phyloP scores from a whole-genome alignment of 2,797 vertebrate genomes.

The Huso huso region DNA sequence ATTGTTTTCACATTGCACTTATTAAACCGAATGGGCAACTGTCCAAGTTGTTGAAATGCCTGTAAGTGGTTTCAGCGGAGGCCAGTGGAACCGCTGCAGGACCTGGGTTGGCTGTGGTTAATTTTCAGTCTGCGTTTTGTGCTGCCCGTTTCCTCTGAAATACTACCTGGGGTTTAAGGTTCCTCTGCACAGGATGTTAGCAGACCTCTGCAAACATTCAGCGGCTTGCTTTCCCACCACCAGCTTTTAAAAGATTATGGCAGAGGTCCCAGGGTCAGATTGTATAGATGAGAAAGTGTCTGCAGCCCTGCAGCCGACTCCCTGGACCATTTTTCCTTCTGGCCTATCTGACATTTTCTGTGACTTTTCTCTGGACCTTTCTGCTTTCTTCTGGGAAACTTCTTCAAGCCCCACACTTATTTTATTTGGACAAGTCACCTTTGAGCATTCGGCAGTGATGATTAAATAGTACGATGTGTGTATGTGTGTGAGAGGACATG shows the following conservation, averaged over 20 bases:
- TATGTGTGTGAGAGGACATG: neutral
- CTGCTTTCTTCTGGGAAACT: conserved; percentile 45
- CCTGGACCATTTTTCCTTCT: conserved; percentile 49
- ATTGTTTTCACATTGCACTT: conserved; percentile 41
- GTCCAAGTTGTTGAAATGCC: conserved; percentile 52
- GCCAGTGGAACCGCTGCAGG: conserved; percentile 50
- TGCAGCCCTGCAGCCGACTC: conserved; percentile 37
- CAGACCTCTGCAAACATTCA: conserved; percentile 58
- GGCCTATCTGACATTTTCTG: conserved; percentile 51
- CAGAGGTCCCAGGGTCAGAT: conserved; percentile 49
- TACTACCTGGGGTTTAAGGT: conserved; percentile 69
- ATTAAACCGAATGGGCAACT: conserved; percentile 70
- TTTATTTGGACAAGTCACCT: neutral
- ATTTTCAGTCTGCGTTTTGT: conserved; percentile 66
- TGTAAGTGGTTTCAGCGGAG: conserved; percentile 64
- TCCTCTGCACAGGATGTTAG: conserved; percentile 63
- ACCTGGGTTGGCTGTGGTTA: conserved; percentile 48
- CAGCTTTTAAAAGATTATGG: conserved; percentile 61
- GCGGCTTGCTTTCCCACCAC: conserved; percentile 47
- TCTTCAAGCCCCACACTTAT: conserved; percentile 22
- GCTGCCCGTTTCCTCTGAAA: conserved; percentile 66
- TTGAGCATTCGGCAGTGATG: neutral
- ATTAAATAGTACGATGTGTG: neutral
- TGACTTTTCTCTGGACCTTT: conserved; percentile 50
- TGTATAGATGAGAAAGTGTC: conserved; percentile 52